Base-by-base conservation (phyloP, 2,113 vertebrate species). In the Caracal caracal region DNA sequence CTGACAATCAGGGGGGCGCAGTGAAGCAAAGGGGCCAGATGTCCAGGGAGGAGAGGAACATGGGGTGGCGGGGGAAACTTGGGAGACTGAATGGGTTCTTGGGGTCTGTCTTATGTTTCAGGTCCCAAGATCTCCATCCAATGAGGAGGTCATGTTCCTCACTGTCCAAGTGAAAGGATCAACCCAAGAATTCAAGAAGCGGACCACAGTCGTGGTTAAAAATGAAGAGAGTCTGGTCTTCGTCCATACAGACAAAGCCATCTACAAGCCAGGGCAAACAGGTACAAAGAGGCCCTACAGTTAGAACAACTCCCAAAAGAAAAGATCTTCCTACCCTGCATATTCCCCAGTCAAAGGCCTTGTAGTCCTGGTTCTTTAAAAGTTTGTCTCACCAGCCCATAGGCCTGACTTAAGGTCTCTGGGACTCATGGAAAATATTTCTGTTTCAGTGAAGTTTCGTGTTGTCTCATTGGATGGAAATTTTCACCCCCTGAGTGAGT, bases 221-320 rank as follows among this genome's bases (percentile, higher is more conserved):
- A 96, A 96, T 1, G 11, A 96, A 35, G 90, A 98, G 5, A 98
- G 96, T 73, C 81, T 99, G 93, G 95, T 98, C 65, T 99, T 99
- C 59, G 0, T 98, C 33, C 98, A 99, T 94, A 99, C 99, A 40
- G 99, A 99, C 93, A 99, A 98, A 97, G 95, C 98, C 43, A 97
- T 98, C 98, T 99, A 99, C 97, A 99, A 98, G 88, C 98, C 98
- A 0, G 95, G 28, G 28, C 98, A 99, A 91, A 98, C 86, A 98
- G 99, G 99, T 99, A 98, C 1, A 0, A 1, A 66, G 30, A 90
- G 22, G 0, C 37, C 26, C 16, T 40, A 49, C 16, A 33, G 40
- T 90, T 51, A 65, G 53, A 28, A 59, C 70, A 83, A 82, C n/a
- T 83, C 65, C 96, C 63, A 59, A 24, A 90, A 66, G 17, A 49